These are phyloP conservation scores for Cassiopea andromeda DNA, from an alignment of 30 jellyfish, hydroid and myxozoan genomes.

Conservation along the genomic window DNA sequence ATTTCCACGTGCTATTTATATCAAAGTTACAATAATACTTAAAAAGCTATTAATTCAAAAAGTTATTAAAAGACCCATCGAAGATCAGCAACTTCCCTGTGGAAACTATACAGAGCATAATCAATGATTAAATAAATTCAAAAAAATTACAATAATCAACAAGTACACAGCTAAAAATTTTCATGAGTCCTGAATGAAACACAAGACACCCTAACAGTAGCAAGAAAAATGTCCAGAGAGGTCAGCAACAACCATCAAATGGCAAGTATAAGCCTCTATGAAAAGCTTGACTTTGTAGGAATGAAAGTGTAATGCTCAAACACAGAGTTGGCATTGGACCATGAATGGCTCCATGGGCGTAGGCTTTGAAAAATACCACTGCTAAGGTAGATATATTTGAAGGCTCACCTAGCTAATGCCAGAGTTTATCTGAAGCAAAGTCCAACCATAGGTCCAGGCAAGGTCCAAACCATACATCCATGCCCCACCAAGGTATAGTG, in stretches of 20 bases:
- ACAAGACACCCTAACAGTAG: neutral
- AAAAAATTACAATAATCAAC: neutral
- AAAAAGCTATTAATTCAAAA: too few relatives aligned
- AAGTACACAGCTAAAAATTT: too few relatives aligned
- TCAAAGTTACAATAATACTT: too few relatives aligned
- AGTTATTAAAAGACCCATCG: neutral
- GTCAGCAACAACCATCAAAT: conserved; percentile 28
- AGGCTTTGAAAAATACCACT: conserved; percentile 1
- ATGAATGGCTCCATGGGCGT: neutral
- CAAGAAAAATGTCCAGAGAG: neutral
- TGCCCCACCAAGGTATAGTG: neutral
- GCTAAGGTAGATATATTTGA: neutral
- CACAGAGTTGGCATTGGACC: neutral
- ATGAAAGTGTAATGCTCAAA: neutral
- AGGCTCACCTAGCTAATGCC: conserved; percentile 2
- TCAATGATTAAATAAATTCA: neutral
- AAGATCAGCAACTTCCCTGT: neutral
- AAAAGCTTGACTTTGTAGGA: neutral
- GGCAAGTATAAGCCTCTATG: neutral
- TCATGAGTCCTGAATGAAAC: neutral
- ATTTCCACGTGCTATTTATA: neutral
- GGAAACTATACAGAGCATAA: conserved; percentile 25
- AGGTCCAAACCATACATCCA: neutral
- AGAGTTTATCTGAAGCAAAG: neutral
- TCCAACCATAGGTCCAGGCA: neutral